A percentile compares a stretch with the other conserved stretches of the same genome.
Evolutionary conservation across 2,888 invertebrate genomes (phyloP).

Genomic region (Amiota minor): DNA sequence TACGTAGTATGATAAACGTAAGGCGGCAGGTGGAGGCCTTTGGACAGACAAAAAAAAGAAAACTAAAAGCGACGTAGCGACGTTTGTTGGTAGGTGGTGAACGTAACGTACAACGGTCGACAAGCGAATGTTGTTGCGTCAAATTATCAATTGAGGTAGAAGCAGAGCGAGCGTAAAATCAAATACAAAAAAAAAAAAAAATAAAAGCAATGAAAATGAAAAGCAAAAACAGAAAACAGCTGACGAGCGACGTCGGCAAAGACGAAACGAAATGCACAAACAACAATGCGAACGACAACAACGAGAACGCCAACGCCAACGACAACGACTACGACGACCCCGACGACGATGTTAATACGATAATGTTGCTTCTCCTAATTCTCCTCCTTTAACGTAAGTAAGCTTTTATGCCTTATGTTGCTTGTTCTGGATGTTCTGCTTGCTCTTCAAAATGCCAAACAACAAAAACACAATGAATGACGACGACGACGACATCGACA

Average conservation of each 20-base stretch:
- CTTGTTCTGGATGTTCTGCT: background rate
- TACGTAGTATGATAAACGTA: background rate
- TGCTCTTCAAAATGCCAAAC: background rate
- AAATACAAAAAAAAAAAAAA: too few species aligned
- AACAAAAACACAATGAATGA: background rate
- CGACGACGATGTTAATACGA: background rate
- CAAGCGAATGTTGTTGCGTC: constrained; percentile 9
- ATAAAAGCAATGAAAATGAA: background rate
- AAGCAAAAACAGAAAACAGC: constrained; percentile 7
- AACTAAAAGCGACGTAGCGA: background rate
- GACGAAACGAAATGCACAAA: background rate
- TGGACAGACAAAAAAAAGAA: too few species aligned
- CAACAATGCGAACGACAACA: too few species aligned
- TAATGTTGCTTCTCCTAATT: background rate
- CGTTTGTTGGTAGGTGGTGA: too few species aligned
- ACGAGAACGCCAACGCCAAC: too few species aligned
- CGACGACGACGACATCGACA: background rate
- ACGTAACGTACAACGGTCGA: background rate
- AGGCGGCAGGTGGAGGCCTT: background rate
- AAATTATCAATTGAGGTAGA: too few species aligned
- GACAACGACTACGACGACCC: too few species aligned
- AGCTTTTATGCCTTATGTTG: background rate
- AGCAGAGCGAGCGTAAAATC: too few species aligned
- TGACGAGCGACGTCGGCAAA: constrained; percentile 3
- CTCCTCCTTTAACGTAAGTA: background rate